Evolutionary conservation across 2,113 vertebrate species (phyloP), one percentile per base, ranked within the genome.

Genomic region (Pardalotus punctatus): DNA sequence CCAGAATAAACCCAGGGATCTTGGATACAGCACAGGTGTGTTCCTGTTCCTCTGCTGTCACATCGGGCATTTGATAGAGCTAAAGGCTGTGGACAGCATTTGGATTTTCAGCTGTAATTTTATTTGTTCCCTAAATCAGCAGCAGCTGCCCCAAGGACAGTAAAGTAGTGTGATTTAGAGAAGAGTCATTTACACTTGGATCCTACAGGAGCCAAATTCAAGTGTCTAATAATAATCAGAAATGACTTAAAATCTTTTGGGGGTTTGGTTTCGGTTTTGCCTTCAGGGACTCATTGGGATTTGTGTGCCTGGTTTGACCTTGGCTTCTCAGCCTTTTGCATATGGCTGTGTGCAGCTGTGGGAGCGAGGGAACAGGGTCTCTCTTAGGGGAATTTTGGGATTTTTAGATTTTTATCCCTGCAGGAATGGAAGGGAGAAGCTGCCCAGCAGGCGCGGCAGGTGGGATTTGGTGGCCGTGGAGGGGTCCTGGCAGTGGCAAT

Each of bases 381-480:
- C 7, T 67, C 47, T 40, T 17, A 5, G 15, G 35, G 21, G 27
- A 36, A 47, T 31, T 31, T 4, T 71, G 92, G 12, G 57, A 25
- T 57, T 72, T 93, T 91, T 23, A 4, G 22, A 0, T 48, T 3
- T 4, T 85, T 53, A 10, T 35, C 35, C 40, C 25, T 0, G 13
- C 0, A 13, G 90, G 81, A 51, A 24, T 10, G 57, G 62, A 29
- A 60, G 18, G 82, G 51, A 51, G 36, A 40, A 61, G 18, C 9
- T 2, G 1, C 82, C 23, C 56, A 33, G 69, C 31, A 2, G 36
- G 71, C 0, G 2, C 0, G 2, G 62, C 0, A 0, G 7, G 23
- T 33, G 35, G 43, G 10, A 12, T 33, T 40, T 0, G 12, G 60
- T 36, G 77, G 72, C 80, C 1, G 1, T 6, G 31, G 1, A 0